Percentiles rank a stretch among this genome's conserved stretches.
These are phyloP conservation scores for Tolmerus cingulatus DNA, from an alignment of 2,888 invertebrate genomes.

Conservation along the genomic window DNA sequence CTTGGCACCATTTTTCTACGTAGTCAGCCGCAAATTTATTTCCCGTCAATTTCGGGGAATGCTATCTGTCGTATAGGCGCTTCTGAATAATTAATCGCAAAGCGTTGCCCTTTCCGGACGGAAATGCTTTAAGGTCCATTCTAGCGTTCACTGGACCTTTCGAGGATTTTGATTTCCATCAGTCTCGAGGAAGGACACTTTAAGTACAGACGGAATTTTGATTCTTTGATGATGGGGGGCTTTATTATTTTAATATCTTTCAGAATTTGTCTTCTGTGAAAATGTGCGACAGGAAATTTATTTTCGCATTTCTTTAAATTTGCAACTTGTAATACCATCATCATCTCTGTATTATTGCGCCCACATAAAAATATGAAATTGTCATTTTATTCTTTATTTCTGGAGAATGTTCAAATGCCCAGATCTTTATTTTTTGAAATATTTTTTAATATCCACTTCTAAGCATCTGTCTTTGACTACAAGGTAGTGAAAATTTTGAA, in stretches of 20 bases:
- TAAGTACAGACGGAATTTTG: not conserved
- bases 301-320: not conserved
- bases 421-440: too few relatives aligned
- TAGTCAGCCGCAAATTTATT: constrained; percentile 18
- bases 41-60: not conserved
- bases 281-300: not conserved
- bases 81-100: not conserved
- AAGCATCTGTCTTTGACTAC: too few relatives aligned
- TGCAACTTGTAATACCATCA: not conserved
- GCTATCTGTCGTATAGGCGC: not conserved
- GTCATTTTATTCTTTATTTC: too few relatives aligned
- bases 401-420: too few relatives aligned
- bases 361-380: too few relatives aligned
- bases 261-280: not conserved
- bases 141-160: not conserved
- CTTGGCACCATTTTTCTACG: constrained; percentile 24
- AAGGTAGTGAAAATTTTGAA: too few relatives aligned
- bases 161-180: not conserved
- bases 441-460: too few relatives aligned
- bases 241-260: not conserved
- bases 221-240: not conserved
- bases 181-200: not conserved
- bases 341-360: too few relatives aligned
- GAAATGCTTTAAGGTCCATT: not conserved
- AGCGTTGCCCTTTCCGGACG: not conserved